Evolutionary conservation across 1,140 invertebrate species (phyloP).

Genomic region (Drosophila ercepeae): DNA sequence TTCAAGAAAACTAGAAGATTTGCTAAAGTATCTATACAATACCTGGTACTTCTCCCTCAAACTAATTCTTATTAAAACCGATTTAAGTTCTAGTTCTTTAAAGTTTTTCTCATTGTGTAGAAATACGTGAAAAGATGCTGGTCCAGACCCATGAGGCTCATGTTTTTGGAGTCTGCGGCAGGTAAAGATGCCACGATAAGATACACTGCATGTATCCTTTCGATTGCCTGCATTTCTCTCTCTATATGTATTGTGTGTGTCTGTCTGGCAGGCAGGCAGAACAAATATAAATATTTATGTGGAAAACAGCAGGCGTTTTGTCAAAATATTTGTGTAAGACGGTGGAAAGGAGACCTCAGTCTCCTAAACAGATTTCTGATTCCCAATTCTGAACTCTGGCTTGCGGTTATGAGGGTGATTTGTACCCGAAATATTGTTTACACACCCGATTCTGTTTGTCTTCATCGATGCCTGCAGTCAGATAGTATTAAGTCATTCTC

Average conservation of each 20-base stretch:
- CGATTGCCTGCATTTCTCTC: constrained; percentile 5
- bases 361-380: constrained; percentile 48
- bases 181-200: constrained; percentile 73
- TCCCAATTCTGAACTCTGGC: constrained; percentile 16
- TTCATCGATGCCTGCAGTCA: constrained; percentile 48
- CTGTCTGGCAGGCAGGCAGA: constrained; percentile 39
- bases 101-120: background rate
- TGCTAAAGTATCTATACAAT: background rate
- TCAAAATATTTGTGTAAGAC: constrained; percentile 80
- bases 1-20: background rate
- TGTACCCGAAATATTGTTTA: constrained; percentile 67
- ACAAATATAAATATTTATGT: constrained; percentile 81
- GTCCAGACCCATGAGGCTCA: constrained; percentile 10
- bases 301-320: constrained; percentile 81
- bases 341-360: constrained; percentile 33
- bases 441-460: constrained; percentile 64
- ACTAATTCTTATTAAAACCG: background rate
- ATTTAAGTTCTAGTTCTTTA: background rate
- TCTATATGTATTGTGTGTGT: constrained; percentile 2
- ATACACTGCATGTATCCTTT: constrained; percentile 29
- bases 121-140: constrained; percentile 38
- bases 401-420: constrained; percentile 45
- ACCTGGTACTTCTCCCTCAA: background rate
- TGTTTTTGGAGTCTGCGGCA: constrained; percentile 51
- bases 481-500: constrained; percentile 39